Conservation (phyloP, 2,888 invertebrate genomes). For the Aporophyla lueneburgensis region DNA sequence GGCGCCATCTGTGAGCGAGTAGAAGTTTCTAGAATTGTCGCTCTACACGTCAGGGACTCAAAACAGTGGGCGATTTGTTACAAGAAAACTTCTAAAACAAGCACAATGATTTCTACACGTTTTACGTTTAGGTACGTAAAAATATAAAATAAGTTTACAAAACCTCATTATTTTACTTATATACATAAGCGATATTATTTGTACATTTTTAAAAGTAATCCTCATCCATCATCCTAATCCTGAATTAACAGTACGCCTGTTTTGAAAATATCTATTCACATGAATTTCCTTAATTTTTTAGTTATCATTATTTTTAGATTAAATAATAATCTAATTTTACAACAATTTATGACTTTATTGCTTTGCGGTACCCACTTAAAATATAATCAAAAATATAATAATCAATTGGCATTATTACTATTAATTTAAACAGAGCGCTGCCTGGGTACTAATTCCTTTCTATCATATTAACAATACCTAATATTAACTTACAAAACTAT, state of each 20-base stretch:
- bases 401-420: neutral
- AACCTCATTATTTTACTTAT: neutral
- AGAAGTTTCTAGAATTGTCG: constrained; percentile 84
- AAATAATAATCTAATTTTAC: neutral
- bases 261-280: neutral
- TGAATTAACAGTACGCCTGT: neutral
- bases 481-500: too few species aligned
- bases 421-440: too few species aligned
- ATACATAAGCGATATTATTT: too few species aligned
- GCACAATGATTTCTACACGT: too few species aligned
- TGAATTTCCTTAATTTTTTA: neutral
- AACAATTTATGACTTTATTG: neutral
- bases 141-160: neutral
- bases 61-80: constrained; percentile 62
- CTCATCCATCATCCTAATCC: neutral
- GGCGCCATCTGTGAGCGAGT: constrained; percentile 85
- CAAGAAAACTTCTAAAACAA: neutral
- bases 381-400: neutral
- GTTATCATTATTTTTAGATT: neutral
- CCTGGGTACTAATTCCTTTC: neutral
- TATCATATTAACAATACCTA: too few species aligned
- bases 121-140: neutral
- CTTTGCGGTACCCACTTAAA: neutral
- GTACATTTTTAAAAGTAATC: too few species aligned
- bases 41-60: constrained; percentile 74